Evolutionary conservation across 2,888 invertebrate species (phyloP).

Genomic region (Lepidochitona cinerea): DNA sequence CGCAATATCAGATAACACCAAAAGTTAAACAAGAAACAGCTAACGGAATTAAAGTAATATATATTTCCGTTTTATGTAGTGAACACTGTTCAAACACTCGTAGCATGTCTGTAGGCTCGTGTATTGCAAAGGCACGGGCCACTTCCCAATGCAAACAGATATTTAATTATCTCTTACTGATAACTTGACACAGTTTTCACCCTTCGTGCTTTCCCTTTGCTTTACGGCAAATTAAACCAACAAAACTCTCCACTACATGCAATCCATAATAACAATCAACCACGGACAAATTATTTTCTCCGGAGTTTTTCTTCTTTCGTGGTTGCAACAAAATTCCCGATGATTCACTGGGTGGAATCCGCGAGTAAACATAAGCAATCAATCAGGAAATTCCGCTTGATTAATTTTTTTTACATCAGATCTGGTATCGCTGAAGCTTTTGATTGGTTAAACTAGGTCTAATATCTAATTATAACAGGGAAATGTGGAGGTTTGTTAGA

Average conservation of each 20-base stretch:
- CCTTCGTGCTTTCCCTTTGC: neutral
- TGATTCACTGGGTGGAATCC: neutral
- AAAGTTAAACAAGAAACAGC: no score
- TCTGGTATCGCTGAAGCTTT: no score
- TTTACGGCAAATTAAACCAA: neutral
- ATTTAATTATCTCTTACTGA: neutral
- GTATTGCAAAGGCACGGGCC: neutral
- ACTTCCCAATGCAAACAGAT: conserved; percentile 2
- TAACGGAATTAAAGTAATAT: no score
- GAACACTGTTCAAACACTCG: neutral
- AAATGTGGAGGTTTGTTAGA: no score
- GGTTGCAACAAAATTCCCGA: neutral
- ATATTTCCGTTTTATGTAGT: neutral
- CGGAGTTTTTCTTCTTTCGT: neutral
- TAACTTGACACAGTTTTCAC: neutral
- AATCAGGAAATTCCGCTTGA: neutral
- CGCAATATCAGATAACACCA: no score
- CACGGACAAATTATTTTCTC: neutral
- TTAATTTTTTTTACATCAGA: no score
- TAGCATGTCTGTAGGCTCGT: neutral
- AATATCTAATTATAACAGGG: no score
- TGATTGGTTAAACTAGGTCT: no score
- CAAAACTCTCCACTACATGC: neutral
- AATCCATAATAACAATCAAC: neutral
- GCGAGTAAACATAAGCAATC: neutral